Conservation (phyloP, 2,797 vertebrate species). For the Lerista edwardsae region DNA sequence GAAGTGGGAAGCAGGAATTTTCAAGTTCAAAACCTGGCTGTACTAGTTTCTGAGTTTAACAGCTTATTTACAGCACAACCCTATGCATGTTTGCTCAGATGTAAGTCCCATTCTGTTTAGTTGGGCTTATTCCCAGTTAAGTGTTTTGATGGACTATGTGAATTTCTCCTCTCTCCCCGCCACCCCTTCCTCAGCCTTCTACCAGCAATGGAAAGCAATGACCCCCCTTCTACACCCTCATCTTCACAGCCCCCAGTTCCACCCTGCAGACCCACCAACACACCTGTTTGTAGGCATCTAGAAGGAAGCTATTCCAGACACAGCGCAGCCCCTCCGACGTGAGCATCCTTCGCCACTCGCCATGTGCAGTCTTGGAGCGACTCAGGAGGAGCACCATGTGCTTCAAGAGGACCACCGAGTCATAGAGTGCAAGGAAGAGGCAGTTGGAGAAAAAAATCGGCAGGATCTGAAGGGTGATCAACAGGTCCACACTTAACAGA, state of each 20-base stretch:
- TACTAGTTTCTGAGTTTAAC: slow-evolving; percentile 27
- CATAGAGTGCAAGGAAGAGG: slow-evolving; percentile 94
- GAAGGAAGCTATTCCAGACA: slow-evolving; percentile 95
- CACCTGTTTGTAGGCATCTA: slow-evolving; percentile 97
- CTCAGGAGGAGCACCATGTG: slow-evolving; percentile 90
- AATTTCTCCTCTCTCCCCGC: background rate
- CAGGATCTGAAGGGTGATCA: slow-evolving; percentile 94
- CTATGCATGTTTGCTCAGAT: too few species aligned
- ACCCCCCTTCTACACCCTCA: background rate
- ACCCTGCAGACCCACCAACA: background rate
- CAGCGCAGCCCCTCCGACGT: slow-evolving; percentile 94
- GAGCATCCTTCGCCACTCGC: slow-evolving; percentile 93
- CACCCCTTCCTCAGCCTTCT: background rate
- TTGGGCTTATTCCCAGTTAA: too few species aligned
- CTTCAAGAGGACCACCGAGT: slow-evolving; percentile 93
- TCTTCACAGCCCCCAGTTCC: background rate
- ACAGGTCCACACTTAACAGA: slow-evolving; percentile 90
- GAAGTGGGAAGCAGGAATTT: slow-evolving; percentile 46
- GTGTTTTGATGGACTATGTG: background rate
- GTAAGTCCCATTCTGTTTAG: too few species aligned
- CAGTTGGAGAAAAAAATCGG: slow-evolving; percentile 98
- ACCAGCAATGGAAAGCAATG: background rate
- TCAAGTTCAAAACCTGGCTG: slow-evolving; percentile 46
- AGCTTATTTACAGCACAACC: background rate
- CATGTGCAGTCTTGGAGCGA: slow-evolving; percentile 82